A percentile compares a stretch with the other conserved stretches of the same genome.
phyloP scores from a whole-genome alignment of 2,113 vertebrate species.

The Mesocricetus auratus region DNA sequence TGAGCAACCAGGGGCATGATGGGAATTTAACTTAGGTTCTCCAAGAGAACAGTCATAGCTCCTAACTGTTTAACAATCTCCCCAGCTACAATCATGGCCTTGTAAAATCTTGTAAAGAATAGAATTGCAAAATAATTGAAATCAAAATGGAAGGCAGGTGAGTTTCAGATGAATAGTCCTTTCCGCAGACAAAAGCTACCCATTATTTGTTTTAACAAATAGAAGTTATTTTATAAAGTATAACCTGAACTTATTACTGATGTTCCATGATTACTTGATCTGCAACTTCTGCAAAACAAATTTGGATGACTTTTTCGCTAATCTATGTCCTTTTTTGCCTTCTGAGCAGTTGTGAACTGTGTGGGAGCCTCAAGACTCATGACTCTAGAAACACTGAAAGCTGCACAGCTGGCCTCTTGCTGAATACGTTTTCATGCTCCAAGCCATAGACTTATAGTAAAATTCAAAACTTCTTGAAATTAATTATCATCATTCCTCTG shows the following conservation, averaged over 20 bases:
- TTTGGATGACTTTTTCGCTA: not conserved
- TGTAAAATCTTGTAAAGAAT: not conserved
- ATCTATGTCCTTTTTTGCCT: not conserved
- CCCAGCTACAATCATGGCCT: not conserved
- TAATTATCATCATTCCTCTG: not conserved
- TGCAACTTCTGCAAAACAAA: conserved; percentile 12
- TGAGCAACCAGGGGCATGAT: not conserved
- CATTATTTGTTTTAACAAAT: not conserved
- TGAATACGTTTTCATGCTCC: not conserved
- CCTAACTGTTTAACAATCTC: not conserved
- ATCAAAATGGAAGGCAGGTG: conserved; percentile 35
- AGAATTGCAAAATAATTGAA: conserved; percentile 35
- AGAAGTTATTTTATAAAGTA: conserved; percentile 21
- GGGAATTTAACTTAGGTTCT: not conserved
- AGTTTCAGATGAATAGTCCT: not conserved
- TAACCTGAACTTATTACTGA: conserved; percentile 41
- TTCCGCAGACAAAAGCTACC: not conserved
- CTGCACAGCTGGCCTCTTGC: not conserved
- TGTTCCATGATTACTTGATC: not conserved
- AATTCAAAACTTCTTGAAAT: conserved; percentile 38
- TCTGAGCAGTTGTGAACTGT: not conserved
- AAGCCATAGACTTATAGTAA: conserved; percentile 8
- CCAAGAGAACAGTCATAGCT: not conserved
- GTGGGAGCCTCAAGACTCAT: not conserved
- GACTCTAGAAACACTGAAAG: not conserved